These are phyloP conservation scores for Procambarus virginalis DNA, from an alignment of 1,140 invertebrate genomes.

Conservation along the genomic window DNA sequence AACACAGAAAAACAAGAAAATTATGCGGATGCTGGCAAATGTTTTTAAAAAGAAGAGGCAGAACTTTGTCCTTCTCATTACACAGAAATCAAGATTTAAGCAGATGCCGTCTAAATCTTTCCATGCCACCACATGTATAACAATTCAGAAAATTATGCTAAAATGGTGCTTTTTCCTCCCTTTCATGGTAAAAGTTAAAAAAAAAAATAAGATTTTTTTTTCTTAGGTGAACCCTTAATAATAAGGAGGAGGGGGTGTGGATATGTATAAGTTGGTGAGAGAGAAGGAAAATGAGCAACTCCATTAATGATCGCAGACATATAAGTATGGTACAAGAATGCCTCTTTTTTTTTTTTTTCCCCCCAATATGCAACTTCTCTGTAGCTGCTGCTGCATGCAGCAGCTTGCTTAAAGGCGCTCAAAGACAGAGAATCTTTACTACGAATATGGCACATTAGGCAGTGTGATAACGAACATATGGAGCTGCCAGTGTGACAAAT, in stretches of 20 bases:
- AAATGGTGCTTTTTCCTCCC: not conserved
- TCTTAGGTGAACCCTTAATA: not conserved
- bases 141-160: not conserved
- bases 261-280: slow-evolving; percentile 1
- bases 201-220: not conserved
- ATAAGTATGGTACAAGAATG: not conserved
- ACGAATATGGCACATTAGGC: not conserved
- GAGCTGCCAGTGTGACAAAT: not conserved
- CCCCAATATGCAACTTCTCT: not conserved
- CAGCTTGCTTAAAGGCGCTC: not conserved
- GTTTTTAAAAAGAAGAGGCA: slow-evolving; percentile 47
- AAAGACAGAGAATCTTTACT: not conserved
- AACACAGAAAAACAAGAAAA: slow-evolving; percentile 51
- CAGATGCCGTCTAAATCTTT: slow-evolving; percentile 30
- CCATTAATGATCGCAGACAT: not conserved
- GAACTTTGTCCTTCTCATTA: slow-evolving; percentile 35
- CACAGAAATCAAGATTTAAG: slow-evolving; percentile 36
- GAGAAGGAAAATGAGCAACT: slow-evolving; percentile 4
- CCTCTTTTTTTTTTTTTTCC: not conserved
- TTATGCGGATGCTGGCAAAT: slow-evolving; percentile 62
- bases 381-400: slow-evolving; percentile 12
- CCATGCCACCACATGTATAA: slow-evolving; percentile 12
- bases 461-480: slow-evolving; percentile 7
- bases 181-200: not conserved
- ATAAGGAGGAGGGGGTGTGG: not conserved